phyloP scores from a whole-genome alignment of 2,113 vertebrate species.

The Azemiops feae region DNA sequence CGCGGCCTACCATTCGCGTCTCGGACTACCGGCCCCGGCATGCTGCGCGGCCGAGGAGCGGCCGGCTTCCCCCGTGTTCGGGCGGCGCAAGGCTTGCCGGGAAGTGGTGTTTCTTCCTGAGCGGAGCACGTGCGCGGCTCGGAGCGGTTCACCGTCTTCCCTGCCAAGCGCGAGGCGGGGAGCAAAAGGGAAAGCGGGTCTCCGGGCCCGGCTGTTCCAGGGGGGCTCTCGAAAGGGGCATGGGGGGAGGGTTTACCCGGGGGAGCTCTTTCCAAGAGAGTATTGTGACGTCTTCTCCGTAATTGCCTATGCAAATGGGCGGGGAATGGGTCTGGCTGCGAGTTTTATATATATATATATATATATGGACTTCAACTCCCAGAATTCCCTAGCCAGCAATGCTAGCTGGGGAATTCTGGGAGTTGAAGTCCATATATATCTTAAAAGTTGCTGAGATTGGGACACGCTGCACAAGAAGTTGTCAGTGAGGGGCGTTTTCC shows the following conservation, averaged over 20 bases:
- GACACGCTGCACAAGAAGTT: neutral
- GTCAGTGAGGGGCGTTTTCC: neutral
- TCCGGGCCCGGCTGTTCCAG: too few species aligned
- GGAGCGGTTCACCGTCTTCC: neutral
- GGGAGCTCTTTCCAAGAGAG: too few species aligned
- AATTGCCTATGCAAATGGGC: too few species aligned
- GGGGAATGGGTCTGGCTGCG: too few species aligned
- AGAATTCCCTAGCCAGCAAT: too few species aligned
- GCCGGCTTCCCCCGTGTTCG: fast-evolving
- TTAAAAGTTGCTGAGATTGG: neutral
- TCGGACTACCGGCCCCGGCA: neutral
- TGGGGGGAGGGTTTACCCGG: too few species aligned
- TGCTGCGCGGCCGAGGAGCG: neutral
- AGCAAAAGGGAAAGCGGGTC: neutral
- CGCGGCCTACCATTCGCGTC: neutral
- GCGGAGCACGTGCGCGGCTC: neutral
- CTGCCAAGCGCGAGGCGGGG: neutral
- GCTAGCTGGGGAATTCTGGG: neutral
- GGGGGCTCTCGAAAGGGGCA: too few species aligned
- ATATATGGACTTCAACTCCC: too few species aligned
- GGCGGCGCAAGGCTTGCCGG: neutral
- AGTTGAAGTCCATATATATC: neutral
- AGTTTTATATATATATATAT: too few species aligned
- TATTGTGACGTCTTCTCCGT: too few species aligned
- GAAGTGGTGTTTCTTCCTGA: neutral